These are phyloP conservation scores for Pyrocephalus nanus DNA, from an alignment of 2,797 vertebrate species.

Conservation along the genomic window DNA sequence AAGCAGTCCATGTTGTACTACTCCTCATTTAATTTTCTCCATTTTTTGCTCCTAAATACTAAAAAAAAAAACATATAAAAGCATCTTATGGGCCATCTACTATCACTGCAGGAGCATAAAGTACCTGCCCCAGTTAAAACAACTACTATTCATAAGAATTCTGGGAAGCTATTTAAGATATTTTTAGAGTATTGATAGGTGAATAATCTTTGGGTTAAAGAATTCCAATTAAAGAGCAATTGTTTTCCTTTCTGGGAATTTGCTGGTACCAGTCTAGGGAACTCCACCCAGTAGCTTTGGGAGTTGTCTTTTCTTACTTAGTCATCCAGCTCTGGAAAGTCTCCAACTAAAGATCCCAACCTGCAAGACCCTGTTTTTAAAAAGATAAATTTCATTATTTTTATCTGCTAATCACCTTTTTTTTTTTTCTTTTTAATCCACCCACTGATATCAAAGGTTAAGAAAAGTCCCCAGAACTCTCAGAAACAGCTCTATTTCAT, in stretches of 20 bases:
- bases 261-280: slow-evolving; percentile 30
- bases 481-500: background rate
- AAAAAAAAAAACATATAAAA: background rate
- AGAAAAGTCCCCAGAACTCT: background rate
- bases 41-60: background rate
- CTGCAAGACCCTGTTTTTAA: slow-evolving; percentile 62
- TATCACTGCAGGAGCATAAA: background rate
- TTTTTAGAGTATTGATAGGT: slow-evolving; percentile 54
- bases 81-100: background rate
- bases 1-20: background rate
- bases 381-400: slow-evolving; percentile 46
- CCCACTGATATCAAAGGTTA: background rate
- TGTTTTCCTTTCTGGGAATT: slow-evolving; percentile 69
- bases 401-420: background rate
- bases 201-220: slow-evolving; percentile 34
- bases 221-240: slow-evolving; percentile 44
- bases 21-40: background rate
- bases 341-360: slow-evolving; percentile 66
- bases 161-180: background rate
- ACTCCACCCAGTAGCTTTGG: slow-evolving; percentile 73
- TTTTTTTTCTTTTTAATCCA: background rate
- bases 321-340: slow-evolving; percentile 69
- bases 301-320: slow-evolving; percentile 73
- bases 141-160: background rate
- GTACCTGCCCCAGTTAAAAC: background rate